Conservation (phyloP, 2,113 vertebrate species). For the Orycteropus afer region DNA sequence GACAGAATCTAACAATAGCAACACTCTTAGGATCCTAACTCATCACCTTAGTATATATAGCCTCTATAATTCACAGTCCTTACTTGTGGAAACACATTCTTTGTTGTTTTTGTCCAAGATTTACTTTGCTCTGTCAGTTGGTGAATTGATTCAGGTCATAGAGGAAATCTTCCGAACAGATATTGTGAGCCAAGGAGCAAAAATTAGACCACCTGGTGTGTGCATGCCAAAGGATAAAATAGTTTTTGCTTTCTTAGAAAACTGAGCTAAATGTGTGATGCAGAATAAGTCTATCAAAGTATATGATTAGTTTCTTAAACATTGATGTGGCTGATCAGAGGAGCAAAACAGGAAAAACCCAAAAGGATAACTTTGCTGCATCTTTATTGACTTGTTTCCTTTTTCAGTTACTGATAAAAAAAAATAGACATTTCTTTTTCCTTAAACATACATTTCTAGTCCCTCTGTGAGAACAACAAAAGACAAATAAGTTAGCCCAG, state of each 20-base stretch:
- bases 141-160: constrained; percentile 70
- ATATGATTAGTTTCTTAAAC: constrained; percentile 56
- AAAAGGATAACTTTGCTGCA: constrained; percentile 8
- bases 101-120: constrained; percentile 65
- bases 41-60: constrained; percentile 54
- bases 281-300: constrained; percentile 41
- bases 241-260: constrained; percentile 53
- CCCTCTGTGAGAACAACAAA: neutral
- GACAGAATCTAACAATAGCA: neutral
- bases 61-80: constrained; percentile 62
- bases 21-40: constrained; percentile 32
- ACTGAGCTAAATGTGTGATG: constrained; percentile 34
- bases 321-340: neutral
- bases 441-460: neutral
- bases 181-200: constrained; percentile 46
- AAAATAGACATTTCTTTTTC: constrained; percentile 24
- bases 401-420: neutral
- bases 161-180: constrained; percentile 67
- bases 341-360: neutral
- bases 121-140: constrained; percentile 75
- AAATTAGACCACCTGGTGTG: constrained; percentile 59
- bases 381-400: constrained; percentile 3
- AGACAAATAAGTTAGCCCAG: neutral
- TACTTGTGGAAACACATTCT: constrained; percentile 47
- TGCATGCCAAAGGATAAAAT: constrained; percentile 62